Evolutionary conservation across 2,888 invertebrate species (phyloP).

Genomic region (Papilio demoleus): DNA sequence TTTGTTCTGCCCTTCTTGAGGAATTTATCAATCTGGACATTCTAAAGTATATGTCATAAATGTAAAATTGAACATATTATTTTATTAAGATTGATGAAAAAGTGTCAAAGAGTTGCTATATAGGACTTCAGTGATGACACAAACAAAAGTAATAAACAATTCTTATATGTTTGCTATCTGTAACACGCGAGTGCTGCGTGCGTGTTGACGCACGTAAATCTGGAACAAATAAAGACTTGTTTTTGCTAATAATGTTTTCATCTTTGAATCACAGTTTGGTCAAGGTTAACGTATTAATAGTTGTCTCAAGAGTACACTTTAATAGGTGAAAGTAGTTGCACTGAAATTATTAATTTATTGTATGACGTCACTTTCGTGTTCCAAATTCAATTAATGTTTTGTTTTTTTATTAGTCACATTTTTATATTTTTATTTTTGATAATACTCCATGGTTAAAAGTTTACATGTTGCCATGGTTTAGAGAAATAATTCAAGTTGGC

Average conservation of each 20-base stretch:
- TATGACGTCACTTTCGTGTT: too few species aligned
- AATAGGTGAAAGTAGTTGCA: background rate
- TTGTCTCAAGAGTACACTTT: background rate
- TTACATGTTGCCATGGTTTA: too few species aligned
- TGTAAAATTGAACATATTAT: too few species aligned
- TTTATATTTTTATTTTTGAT: too few species aligned
- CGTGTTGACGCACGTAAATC: conserved; percentile 46
- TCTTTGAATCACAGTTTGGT: conserved; percentile 24
- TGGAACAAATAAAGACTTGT: conserved; percentile 50
- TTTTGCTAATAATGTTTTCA: conserved; percentile 46
- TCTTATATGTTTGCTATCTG: conserved; percentile 38
- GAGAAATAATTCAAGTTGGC: too few species aligned
- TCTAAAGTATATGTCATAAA: too few species aligned
- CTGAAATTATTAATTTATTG: too few species aligned
- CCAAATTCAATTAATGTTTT: too few species aligned
- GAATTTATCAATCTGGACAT: too few species aligned
- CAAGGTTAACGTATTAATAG: conserved; percentile 25
- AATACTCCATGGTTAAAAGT: too few species aligned
- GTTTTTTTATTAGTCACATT: too few species aligned
- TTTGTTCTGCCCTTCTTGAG: too few species aligned
- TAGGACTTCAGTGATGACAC: background rate
- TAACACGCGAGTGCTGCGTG: conserved; percentile 54
- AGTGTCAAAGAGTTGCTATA: background rate
- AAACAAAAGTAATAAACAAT: conserved; percentile 21
- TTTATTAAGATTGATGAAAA: conserved; percentile 24